phyloP scores from a whole-genome alignment of 2,797 vertebrate genomes.

The Petrocephalus schoutedeni region DNA sequence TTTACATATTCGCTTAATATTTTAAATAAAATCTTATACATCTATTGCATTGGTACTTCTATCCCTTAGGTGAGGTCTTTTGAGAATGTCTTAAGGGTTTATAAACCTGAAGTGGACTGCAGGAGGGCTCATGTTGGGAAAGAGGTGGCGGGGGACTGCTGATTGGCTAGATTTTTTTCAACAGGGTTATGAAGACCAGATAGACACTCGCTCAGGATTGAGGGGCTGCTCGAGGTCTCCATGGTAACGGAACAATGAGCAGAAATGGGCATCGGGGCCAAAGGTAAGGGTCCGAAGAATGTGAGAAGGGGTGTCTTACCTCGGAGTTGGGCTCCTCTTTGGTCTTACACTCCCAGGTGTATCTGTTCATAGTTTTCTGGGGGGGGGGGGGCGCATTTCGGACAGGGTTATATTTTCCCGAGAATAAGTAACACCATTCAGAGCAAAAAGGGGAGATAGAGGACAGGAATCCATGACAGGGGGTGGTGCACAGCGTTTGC shows the following conservation, averaged over 20 bases:
- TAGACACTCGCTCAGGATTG: constrained; percentile 20
- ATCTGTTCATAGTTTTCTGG: constrained; percentile 60
- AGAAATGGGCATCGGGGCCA: constrained; percentile 30
- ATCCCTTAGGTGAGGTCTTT: background rate
- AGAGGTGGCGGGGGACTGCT: background rate
- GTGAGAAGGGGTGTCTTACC: constrained; percentile 50
- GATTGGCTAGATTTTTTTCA: background rate
- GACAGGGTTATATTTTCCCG: constrained; percentile 37
- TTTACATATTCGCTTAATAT: background rate
- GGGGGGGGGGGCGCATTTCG: constrained; percentile 45
- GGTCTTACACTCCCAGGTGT: constrained; percentile 67
- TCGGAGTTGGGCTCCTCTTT: constrained; percentile 54
- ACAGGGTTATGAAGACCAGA: background rate
- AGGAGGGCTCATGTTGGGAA: background rate
- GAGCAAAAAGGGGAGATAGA: constrained; percentile 24
- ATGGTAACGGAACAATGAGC: constrained; percentile 39
- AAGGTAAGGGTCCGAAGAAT: constrained; percentile 9
- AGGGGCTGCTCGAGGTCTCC: constrained; percentile 14
- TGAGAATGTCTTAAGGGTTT: background rate
- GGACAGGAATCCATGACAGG: background rate
- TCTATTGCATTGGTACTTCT: background rate
- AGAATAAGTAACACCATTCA: constrained; percentile 21
- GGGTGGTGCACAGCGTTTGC: background rate
- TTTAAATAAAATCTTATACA: background rate
- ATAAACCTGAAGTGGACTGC: constrained; percentile 11